Base-by-base conservation (phyloP, 2,113 vertebrate species). In the Poecilia latipinna region DNA sequence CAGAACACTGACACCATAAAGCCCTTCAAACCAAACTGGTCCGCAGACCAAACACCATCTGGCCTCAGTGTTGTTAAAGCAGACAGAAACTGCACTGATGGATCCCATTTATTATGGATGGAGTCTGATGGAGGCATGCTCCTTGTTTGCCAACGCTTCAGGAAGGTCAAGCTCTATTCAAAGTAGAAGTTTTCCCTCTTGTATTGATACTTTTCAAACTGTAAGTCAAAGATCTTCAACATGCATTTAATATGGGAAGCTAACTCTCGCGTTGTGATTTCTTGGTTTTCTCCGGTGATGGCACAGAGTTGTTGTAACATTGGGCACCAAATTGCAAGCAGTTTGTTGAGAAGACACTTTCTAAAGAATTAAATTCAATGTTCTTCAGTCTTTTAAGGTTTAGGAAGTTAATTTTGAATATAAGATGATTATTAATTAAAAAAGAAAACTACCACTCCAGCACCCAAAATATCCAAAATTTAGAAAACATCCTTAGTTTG, bases 51-150 rank as follows among this genome's bases (percentile, higher is more conserved):
- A n/a, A 57, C 51, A n/a, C 24, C 51, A 24, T 57, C 24, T 4
- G 29, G 12, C 4, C 51, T 64, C 24, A 31, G 51, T 3, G 0
- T 42, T 44, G 69, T 68, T 29, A 60, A n/a, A 60, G 13, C 11
- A 1, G 28, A 61, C 62, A n/a, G 51, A 44, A 1, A 44, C 33
- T 39, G 61, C 29, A 83, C 37, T 65, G 57, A 67, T 15, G n/a
- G 22, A 72, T 71, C 42, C 26, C 17, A 77, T 87, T 75, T 79
- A 87, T 86, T 82, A 75, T 83, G 65, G 57, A 84, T 75, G 7
- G 26, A 71, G 51, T 78, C 35, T 61, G 67, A 71, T 74, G 66
- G 74, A 68, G 79, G 81, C 37, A 31, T 70, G 64, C 66, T 84
- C 51, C 74, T 73, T 72, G 77, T 65, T 70, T 64, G 28, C n/a